Percentiles rank a stretch among this genome's conserved stretches.
phyloP scores from a whole-genome alignment of 2,797 vertebrate species.

The Peromyscus nudipes region DNA sequence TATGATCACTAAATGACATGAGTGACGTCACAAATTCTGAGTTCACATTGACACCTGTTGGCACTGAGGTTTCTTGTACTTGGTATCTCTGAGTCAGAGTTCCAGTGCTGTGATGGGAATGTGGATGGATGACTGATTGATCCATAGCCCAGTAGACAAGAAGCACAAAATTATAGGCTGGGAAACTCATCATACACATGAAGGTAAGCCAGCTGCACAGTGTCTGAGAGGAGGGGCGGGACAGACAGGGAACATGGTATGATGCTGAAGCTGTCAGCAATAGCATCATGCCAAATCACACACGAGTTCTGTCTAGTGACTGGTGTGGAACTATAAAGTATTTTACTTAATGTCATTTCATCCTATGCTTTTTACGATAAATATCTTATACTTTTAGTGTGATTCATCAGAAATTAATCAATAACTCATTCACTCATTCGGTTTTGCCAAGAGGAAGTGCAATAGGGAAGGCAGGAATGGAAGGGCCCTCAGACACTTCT shows the following conservation, averaged over 20 bases:
- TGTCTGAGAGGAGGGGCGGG: neutral
- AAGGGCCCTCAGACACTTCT: neutral
- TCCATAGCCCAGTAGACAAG: neutral
- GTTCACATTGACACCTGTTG: neutral
- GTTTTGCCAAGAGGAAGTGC: neutral
- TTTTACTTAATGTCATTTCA: neutral
- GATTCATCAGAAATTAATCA: neutral
- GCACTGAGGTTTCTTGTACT: neutral
- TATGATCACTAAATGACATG: neutral
- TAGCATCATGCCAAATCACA: neutral
- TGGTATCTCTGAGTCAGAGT: neutral
- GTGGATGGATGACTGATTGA: neutral
- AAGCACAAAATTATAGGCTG: neutral
- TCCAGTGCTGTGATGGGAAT: neutral
- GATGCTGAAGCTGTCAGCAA: neutral
- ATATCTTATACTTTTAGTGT: neutral
- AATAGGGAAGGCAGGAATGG: neutral
- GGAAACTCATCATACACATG: neutral
- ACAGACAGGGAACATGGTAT: neutral
- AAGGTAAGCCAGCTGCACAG: neutral
- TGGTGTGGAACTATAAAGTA: neutral
- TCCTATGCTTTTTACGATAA: neutral
- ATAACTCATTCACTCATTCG: neutral
- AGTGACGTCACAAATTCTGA: neutral
- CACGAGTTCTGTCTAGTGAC: neutral